Percentiles rank a stretch among this genome's conserved stretches.
Evolutionary conservation across 2,797 vertebrate genomes (phyloP).

Genomic region (Hippocampus kuda): DNA sequence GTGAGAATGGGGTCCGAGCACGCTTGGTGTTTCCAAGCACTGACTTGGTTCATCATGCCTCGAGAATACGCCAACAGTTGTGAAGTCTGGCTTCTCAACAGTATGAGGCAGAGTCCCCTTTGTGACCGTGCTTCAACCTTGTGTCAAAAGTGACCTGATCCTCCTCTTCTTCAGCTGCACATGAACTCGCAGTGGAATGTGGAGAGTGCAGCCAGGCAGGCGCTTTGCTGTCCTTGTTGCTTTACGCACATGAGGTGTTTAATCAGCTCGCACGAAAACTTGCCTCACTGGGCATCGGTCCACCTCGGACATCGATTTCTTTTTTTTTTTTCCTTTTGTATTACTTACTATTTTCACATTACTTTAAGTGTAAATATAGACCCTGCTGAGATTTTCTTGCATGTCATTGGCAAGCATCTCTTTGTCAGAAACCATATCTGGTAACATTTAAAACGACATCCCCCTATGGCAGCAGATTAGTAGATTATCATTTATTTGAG

Average conservation of each 20-base stretch:
- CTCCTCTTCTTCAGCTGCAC: slow-evolving; percentile 26
- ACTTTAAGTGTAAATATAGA: too few species aligned
- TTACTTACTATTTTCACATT: too few species aligned
- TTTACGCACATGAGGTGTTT: slow-evolving; percentile 20
- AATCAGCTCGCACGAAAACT: slow-evolving; percentile 6
- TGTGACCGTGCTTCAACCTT: background rate
- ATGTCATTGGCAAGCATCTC: background rate
- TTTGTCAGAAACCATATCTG: background rate
- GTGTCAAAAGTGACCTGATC: slow-evolving; percentile 9
- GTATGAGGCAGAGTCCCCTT: background rate
- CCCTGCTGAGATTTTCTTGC: background rate
- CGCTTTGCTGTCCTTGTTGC: slow-evolving; percentile 24
- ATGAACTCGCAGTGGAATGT: slow-evolving; percentile 29
- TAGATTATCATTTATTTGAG: too few species aligned
- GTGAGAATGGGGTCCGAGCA: slow-evolving; percentile 9
- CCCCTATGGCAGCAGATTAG: too few species aligned
- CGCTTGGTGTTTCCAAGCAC: slow-evolving; percentile 10
- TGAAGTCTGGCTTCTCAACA: background rate
- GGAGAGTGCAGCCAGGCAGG: slow-evolving; percentile 39
- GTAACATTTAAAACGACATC: background rate
- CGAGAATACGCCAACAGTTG: slow-evolving; percentile 7
- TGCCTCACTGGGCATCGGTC: background rate
- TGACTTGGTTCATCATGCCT: slow-evolving; percentile 9
- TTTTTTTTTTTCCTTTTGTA: background rate
- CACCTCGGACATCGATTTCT: background rate